Base-by-base conservation (phyloP, 2,113 vertebrate genomes). In the Phylloscopus whistleri region DNA sequence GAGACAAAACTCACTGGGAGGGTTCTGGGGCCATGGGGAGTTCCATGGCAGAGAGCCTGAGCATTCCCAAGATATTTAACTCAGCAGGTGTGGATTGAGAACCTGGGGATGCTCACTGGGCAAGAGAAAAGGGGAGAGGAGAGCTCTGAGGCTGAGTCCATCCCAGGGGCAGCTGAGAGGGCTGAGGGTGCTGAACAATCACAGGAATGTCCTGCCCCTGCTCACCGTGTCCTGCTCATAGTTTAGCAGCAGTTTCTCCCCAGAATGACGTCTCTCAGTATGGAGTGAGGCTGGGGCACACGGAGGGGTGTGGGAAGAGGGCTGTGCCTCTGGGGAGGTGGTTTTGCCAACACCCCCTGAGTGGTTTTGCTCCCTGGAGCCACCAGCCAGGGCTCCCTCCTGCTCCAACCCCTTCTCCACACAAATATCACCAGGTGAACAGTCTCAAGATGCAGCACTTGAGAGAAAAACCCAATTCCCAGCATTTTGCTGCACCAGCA, bases 181-280 rank as follows among this genome's bases (percentile, higher is more conserved):
- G 72, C 63, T 73, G 86, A 27, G 51, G 78, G 2, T 82, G 52
- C 60, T 8, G 28, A 11, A 3, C 37, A 14, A 55, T 39, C 17
- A 3, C 11, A 5, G 26, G 6, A 46, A 17, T 8, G 33, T 64
- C 58, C 56, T 66, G 28, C 3, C 3, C 12, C 6, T 2, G 4
- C 51, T 79, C 35, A 2, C 30, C 0, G 0, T 26, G 51, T 24
- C 23, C 31, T 9, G 1, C 37, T 74, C 9, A 16, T 51, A 31
- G 2, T 46, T 82, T 13, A 39, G 49, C 58, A 84, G 44, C 64
- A 70, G 12, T 59, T 93, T 91, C 55, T 70, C 60, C 51, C 56
- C 31, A 33, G 2, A 93, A 39, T 0, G 2, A 3, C 0, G 0
- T 64, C 33, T 81, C 1, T 1, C 44, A 13, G 0, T 10, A 13